Conservation (phyloP, 2,888 invertebrate genomes). For the Patella pellucida region DNA sequence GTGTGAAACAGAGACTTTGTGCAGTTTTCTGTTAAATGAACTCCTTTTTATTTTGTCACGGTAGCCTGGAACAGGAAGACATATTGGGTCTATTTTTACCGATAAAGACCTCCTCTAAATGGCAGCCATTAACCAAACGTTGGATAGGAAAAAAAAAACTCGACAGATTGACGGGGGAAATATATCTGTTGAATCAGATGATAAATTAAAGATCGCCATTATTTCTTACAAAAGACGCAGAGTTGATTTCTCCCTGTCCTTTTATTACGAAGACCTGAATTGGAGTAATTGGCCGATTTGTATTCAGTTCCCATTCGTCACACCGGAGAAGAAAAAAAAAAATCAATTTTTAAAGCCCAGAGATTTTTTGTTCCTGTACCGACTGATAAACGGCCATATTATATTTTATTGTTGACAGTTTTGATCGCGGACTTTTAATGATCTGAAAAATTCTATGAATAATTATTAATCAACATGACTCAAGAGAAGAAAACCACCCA, state of each 20-base stretch:
- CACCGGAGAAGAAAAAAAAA: background rate
- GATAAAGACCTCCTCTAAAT: too few relatives aligned
- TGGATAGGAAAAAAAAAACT: background rate
- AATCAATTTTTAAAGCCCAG: constrained; percentile 7
- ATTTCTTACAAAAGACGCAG: constrained; percentile 4
- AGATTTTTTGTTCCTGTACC: background rate
- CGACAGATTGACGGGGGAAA: background rate
- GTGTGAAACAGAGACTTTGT: too few relatives aligned
- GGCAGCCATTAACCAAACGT: too few relatives aligned
- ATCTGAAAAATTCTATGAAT: constrained; percentile 10
- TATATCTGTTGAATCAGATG: background rate
- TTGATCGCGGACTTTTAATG: background rate
- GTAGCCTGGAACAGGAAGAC: too few relatives aligned
- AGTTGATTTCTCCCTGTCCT: background rate
- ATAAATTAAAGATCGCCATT: constrained; percentile 2
- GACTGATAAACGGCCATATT: constrained; percentile 5
- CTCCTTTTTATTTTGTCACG: too few relatives aligned
- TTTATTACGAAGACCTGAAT: background rate
- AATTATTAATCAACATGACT: constrained; percentile 10
- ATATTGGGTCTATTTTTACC: too few relatives aligned
- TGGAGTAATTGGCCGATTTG: constrained; percentile 9
- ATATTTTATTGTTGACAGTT: constrained; percentile 11
- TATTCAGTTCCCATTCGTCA: constrained; percentile 1
- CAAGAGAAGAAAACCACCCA: background rate
- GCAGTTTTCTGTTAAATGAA: too few relatives aligned